These are phyloP conservation scores for Rhinichthys klamathensis DNA, from an alignment of 2,113 vertebrate genomes.

Conservation along the genomic window DNA sequence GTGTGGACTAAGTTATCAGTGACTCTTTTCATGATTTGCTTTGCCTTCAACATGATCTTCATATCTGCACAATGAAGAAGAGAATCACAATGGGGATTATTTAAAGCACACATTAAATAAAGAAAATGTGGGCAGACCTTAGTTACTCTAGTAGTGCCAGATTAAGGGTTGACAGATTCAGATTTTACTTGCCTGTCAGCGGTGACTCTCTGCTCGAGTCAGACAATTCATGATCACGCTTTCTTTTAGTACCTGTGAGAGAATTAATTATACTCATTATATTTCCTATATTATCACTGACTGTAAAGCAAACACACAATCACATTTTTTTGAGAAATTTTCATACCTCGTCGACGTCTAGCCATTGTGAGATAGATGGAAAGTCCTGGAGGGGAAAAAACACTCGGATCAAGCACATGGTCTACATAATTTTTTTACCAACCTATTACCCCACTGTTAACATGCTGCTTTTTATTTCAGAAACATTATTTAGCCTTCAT, in stretches of 20 bases:
- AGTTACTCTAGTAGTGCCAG: neutral
- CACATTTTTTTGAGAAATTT: too few species aligned
- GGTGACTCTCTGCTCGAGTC: neutral
- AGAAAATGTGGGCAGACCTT: neutral
- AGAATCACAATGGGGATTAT: neutral
- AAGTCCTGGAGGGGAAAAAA: neutral
- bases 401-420: too few species aligned
- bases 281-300: neutral
- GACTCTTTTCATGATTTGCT: neutral
- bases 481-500: too few species aligned
- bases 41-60: neutral
- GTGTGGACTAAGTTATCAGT: neutral
- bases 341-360: neutral
- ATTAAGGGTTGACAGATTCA: neutral
- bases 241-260: neutral
- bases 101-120: too few species aligned
- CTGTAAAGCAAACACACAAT: neutral
- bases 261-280: neutral
- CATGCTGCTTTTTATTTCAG: too few species aligned
- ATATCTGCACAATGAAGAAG: neutral
- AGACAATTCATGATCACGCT: neutral
- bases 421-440: too few species aligned
- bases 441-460: too few species aligned
- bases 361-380: neutral
- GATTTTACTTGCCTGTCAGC: neutral